phyloP scores from a whole-genome alignment of 2,797 vertebrate genomes.

The Vireo griseus region DNA sequence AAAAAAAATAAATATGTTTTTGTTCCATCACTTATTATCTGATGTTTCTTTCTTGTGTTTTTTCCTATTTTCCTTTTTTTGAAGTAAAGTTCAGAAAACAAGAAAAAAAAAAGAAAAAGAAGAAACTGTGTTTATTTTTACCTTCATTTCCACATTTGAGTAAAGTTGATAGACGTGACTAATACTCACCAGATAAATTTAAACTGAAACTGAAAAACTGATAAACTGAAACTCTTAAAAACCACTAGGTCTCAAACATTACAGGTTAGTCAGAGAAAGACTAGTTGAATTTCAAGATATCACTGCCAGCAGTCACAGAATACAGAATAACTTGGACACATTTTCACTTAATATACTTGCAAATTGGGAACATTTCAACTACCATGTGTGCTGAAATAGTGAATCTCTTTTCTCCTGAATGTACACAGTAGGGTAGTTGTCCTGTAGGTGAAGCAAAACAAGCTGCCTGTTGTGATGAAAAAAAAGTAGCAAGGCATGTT shows the following conservation, averaged over 20 bases:
- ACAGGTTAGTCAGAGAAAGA: neutral
- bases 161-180: neutral
- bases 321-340: neutral
- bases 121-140: neutral
- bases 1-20: neutral
- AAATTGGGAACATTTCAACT: neutral
- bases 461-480: neutral
- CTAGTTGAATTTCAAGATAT: neutral
- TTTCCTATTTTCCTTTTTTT: neutral
- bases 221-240: neutral
- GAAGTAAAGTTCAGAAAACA: neutral
- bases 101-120: neutral
- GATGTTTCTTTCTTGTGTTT: neutral
- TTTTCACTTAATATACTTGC: neutral
- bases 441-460: neutral
- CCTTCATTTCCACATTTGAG: neutral
- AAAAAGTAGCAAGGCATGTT: neutral
- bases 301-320: neutral
- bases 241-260: neutral
- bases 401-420: neutral
- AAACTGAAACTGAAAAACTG: neutral
- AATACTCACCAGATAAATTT: neutral
- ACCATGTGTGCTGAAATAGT: neutral
- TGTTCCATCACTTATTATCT: neutral
- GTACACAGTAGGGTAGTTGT: neutral